Conservation (phyloP, 2,113 vertebrate genomes). For the human region DNA sequence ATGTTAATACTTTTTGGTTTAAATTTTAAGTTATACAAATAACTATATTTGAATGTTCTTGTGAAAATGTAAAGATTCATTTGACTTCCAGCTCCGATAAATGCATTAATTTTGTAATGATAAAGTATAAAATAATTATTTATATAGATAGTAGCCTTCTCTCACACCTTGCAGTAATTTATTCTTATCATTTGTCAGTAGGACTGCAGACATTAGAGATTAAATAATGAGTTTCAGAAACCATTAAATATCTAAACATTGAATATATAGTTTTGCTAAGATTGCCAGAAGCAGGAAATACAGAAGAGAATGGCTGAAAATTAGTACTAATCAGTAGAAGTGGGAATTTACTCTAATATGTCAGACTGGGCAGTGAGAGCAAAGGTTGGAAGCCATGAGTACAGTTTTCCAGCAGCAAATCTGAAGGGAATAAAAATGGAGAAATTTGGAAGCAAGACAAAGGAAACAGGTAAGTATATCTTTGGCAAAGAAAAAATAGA, state of each 20-base stretch:
- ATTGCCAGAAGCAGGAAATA: background rate
- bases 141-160: background rate
- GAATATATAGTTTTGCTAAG: background rate
- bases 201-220: background rate
- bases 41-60: background rate
- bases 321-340: background rate
- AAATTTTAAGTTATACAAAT: conserved; percentile 12
- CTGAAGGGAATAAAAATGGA: background rate
- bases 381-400: background rate
- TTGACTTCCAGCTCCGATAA: conserved; percentile 1
- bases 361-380: background rate
- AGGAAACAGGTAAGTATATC: background rate
- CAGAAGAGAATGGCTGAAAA: background rate
- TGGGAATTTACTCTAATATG: background rate
- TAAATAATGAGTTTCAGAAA: conserved; percentile 23
- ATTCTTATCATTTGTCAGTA: conserved; percentile 39
- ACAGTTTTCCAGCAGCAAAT: background rate
- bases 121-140: conserved; percentile 36
- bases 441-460: background rate
- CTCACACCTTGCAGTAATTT: background rate
- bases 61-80: background rate
- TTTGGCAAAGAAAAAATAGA: background rate
- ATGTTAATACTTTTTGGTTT: background rate
- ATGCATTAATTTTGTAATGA: background rate
- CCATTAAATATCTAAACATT: background rate